Conservation (phyloP, 2,113 vertebrate species). For the Erinaceus europaeus region DNA sequence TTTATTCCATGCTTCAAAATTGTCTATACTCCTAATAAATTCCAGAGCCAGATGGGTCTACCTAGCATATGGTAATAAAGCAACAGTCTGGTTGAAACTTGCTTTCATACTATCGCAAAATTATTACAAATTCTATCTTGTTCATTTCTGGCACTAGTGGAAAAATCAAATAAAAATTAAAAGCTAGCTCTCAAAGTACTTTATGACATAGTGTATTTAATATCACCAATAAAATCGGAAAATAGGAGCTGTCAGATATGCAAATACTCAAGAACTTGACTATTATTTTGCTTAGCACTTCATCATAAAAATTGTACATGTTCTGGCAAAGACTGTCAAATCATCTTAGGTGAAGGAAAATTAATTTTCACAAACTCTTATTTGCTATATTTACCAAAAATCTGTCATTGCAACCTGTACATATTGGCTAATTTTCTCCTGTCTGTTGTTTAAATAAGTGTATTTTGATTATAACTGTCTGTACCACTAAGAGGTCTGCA, state of each 20-base stretch:
- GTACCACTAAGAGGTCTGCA: constrained; percentile 48
- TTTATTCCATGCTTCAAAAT: neutral
- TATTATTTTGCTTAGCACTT: constrained; percentile 51
- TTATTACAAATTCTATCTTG: neutral
- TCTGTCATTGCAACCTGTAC: constrained; percentile 74
- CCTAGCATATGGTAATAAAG: neutral
- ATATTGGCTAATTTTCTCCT: constrained; percentile 69
- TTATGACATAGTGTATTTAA: constrained; percentile 32
- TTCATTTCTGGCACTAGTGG: neutral
- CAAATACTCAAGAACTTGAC: constrained; percentile 48
- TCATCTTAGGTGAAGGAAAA: constrained; percentile 63
- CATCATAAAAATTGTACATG: constrained; percentile 42
- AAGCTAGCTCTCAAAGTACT: constrained; percentile 4
- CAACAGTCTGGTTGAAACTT: neutral
- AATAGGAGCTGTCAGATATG: constrained; percentile 40
- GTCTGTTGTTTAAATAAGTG: constrained; percentile 72
- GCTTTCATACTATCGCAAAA: neutral
- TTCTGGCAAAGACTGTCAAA: constrained; percentile 61
- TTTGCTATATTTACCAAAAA: constrained; percentile 65
- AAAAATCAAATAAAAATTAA: constrained; percentile 4
- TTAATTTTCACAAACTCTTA: constrained; percentile 64
- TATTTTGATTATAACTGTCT: constrained; percentile 67
- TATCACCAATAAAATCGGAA: constrained; percentile 51
- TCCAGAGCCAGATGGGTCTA: neutral
- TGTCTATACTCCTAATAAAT: neutral